phyloP scores from a whole-genome alignment of 2,888 invertebrate genomes.

The Cosmorhoe ocellata region DNA sequence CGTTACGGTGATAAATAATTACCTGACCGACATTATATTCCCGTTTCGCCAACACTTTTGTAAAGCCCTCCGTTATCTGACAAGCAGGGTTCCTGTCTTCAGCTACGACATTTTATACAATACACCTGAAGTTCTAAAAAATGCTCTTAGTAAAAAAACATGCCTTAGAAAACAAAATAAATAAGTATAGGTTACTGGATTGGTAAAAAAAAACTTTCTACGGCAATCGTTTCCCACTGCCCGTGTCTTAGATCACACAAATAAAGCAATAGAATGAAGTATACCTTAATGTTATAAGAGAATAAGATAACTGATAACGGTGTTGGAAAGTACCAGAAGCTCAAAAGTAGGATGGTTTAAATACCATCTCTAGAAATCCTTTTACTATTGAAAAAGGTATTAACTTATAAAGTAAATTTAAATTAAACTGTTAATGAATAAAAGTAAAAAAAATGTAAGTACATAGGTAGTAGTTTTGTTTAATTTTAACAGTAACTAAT shows the following conservation, averaged over 20 bases:
- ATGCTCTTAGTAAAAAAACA: background rate
- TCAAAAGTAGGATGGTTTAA: conserved; percentile 21
- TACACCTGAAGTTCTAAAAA: background rate
- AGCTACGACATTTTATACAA: conserved; percentile 59
- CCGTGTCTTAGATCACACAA: conserved; percentile 1
- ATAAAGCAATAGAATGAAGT: background rate
- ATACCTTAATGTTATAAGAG: background rate
- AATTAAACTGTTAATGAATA: background rate
- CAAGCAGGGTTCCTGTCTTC: conserved; percentile 77
- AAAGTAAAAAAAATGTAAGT: too few species aligned
- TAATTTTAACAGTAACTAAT: background rate
- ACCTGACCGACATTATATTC: conserved; percentile 35
- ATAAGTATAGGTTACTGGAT: too few species aligned
- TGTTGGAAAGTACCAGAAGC: conserved; percentile 15
- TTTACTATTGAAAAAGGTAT: conserved; percentile 13
- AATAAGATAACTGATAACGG: conserved; percentile 10
- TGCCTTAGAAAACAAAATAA: background rate
- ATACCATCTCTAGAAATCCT: conserved; percentile 14
- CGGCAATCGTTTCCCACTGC: conserved; percentile 1
- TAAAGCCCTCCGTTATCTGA: conserved; percentile 73
- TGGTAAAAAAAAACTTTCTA: too few species aligned
- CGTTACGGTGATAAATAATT: conserved; percentile 10
- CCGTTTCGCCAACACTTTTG: conserved; percentile 48
- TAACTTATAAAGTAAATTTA: conserved; percentile 2
- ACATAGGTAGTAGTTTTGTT: background rate